These are phyloP conservation scores for Scyliorhinus canicula DNA, from an alignment of 2,797 vertebrate genomes.

Conservation along the genomic window DNA sequence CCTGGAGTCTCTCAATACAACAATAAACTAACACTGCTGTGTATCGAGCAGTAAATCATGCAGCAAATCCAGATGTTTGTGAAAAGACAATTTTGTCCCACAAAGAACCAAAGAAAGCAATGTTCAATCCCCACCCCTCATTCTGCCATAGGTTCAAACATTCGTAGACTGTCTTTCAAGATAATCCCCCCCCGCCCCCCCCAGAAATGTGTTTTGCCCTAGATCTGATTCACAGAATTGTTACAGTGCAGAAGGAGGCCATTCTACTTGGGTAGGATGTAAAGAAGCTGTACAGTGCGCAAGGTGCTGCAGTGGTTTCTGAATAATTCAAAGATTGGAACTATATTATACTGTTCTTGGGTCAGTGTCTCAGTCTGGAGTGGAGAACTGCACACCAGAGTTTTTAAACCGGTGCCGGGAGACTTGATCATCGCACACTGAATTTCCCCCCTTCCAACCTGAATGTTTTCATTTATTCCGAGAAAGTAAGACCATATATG, in stretches of 20 bases:
- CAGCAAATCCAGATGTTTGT: conserved; percentile 6
- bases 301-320: not conserved
- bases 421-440: not conserved
- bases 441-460: not conserved
- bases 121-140: not conserved
- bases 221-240: not conserved
- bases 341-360: not conserved
- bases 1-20: not conserved
- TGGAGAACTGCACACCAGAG: not conserved
- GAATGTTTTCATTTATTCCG: not conserved
- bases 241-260: no score
- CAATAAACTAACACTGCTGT: not conserved
- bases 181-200: not conserved
- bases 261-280: not conserved
- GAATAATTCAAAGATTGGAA: not conserved
- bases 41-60: not conserved
- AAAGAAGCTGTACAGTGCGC: not conserved
- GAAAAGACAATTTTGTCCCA: not conserved
- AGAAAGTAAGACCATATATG: no score
- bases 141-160: not conserved
- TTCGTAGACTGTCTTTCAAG: not conserved
- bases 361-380: not conserved
- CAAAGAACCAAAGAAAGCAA: not conserved
- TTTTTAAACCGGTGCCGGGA: not conserved
- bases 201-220: not conserved